Evolutionary conservation across 2,888 invertebrate species (phyloP).

Genomic region (Tortrix viridana): DNA sequence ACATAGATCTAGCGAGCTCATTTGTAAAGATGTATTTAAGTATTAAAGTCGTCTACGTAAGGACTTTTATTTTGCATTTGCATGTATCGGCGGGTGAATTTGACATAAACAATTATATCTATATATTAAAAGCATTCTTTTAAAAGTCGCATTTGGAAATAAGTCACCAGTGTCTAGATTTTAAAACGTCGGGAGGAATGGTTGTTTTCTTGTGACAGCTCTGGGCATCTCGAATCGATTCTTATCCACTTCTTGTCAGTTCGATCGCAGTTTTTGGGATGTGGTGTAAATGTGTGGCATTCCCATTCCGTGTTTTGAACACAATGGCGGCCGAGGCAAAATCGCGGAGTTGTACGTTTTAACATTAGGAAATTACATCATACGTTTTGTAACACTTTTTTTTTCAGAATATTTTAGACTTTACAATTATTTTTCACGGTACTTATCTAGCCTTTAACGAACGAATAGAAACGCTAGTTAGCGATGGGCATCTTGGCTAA

Average conservation of each 20-base stretch:
- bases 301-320: constrained; percentile 49
- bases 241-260: constrained; percentile 64
- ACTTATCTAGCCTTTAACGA: too few relatives aligned
- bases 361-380: not conserved
- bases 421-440: too few relatives aligned
- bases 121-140: not conserved
- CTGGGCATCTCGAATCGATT: constrained; percentile 69
- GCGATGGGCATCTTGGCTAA: too few relatives aligned
- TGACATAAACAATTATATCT: not conserved
- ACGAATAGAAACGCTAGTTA: too few relatives aligned
- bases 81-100: too few relatives aligned
- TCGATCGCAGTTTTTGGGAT: constrained; percentile 51
- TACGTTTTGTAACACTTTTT: too few relatives aligned
- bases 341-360: constrained; percentile 1
- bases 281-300: constrained; percentile 68
- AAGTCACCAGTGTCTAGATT: not conserved
- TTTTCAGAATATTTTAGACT: too few relatives aligned
- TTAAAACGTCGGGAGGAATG: constrained; percentile 29
- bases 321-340: constrained; percentile 30
- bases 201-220: constrained; percentile 59
- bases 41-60: too few relatives aligned
- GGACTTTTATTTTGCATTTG: too few relatives aligned
- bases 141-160: not conserved
- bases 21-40: too few relatives aligned
- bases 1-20: too few relatives aligned